A percentile compares a stretch with the other conserved stretches of the same genome.
These are phyloP conservation scores for Chymomyza amoena DNA, from an alignment of 2,888 invertebrate species.

Conservation along the genomic window DNA sequence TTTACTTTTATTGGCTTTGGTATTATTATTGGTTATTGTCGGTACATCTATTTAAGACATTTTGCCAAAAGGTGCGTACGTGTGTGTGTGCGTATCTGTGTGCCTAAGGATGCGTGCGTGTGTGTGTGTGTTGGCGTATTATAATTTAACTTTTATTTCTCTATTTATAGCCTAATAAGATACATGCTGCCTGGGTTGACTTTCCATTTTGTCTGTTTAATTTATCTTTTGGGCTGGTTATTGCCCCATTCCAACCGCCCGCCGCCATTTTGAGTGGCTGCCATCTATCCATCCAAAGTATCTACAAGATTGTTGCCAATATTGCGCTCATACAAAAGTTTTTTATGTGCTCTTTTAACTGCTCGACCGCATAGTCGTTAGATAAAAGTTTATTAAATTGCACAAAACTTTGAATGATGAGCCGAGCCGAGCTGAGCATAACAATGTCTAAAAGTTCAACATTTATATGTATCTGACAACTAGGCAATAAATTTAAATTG, in stretches of 20 bases:
- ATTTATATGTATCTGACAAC: conserved; percentile 20
- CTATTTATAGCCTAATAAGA: conserved; percentile 68
- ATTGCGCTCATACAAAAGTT: conserved; percentile 21
- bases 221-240: conserved; percentile 45
- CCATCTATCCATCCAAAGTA: conserved; percentile 18
- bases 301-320: background rate
- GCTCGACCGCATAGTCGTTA: conserved; percentile 7
- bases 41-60: conserved; percentile 5
- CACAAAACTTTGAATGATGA: conserved; percentile 3
- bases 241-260: background rate
- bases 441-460: background rate
- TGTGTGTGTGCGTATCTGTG: conserved; percentile 9
- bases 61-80: conserved; percentile 39
- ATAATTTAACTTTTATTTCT: conserved; percentile 68
- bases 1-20: conserved; percentile 68
- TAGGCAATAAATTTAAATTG: conserved; percentile 37
- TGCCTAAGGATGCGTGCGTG: conserved; percentile 4
- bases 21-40: conserved; percentile 68
- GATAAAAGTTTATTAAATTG: conserved; percentile 57
- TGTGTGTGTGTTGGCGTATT: conserved; percentile 38
- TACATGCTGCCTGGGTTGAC: conserved; percentile 26
- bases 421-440: background rate
- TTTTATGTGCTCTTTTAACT: conserved; percentile 32
- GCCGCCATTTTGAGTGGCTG: conserved; percentile 42
- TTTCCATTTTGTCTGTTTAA: conserved; percentile 30